Base-by-base conservation (phyloP, 2,797 vertebrate species). In the Chelmon rostratus region DNA sequence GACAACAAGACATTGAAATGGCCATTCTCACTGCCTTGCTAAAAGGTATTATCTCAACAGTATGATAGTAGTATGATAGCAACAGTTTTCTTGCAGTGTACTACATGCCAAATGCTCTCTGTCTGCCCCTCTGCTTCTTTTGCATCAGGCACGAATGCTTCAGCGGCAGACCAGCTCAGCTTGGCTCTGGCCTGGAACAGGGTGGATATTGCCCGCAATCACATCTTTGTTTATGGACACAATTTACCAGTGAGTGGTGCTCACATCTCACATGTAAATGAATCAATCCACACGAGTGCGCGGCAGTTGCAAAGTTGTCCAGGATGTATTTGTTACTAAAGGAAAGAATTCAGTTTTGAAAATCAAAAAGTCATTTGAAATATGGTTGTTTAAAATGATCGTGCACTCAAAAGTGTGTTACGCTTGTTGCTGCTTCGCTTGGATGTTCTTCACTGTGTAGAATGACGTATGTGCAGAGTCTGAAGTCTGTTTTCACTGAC, bases 131-230 rank as follows among this genome's bases (percentile, higher is more conserved):
- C 19, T 33, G 5, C 76, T 79, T 82, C 28, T 28, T 75, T 79
- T 57, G 33, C 37, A 66, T 64, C 88, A 99, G 98, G 98, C 82
- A 99, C 98, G 2, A 99, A 99, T 1, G 98, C 97, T 0, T 96
- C 98, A 0, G 97, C 98, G 15, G 96, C 98, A 1, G 98, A 99
- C 86, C 98, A 99, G 93, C 95, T 99, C 79, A 99, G 98, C 74
- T 91, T 99, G 94, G 98, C 98, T 61, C 93, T 99, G 92, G 98
- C 98, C 76, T 99, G 98, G 98, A 99, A 99, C 89, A 95, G 98
- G 46, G 98, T 99, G 65, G 98, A 99, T 70, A 99, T 99, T 47
- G 98, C 98, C 68, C 96, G 97, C 57, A 99, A 98, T 90, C 98
- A 99, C 81, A 99, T 99, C 90, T 99, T 99, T 89, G 97, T 99